Evolutionary conservation across 2,113 vertebrate species (phyloP).

Genomic region (Trogon surrucura): DNA sequence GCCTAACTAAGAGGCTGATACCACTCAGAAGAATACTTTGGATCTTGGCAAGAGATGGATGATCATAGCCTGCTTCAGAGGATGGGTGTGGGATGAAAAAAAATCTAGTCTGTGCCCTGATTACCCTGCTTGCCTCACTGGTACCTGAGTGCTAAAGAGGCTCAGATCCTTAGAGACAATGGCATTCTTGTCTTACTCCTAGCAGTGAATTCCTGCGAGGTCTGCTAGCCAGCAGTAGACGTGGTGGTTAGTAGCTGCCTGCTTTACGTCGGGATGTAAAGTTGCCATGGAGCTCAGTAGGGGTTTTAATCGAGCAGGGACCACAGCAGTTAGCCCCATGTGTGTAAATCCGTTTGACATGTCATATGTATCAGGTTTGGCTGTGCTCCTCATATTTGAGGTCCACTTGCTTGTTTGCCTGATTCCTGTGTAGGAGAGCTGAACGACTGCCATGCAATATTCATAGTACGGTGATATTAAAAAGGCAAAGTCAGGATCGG

Average conservation of each 20-base stretch:
- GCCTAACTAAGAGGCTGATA: not conserved
- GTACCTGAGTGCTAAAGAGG: not conserved
- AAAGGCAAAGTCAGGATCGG: not conserved
- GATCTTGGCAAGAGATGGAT: not conserved
- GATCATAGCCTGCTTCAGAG: not conserved
- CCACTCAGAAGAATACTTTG: not conserved
- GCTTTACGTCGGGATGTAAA: not conserved
- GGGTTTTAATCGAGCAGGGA: not conserved
- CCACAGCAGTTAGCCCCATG: accelerated
- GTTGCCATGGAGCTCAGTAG: constrained; percentile 5
- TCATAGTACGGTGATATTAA: not conserved
- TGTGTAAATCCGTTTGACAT: not conserved
- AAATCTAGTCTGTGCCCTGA: not conserved
- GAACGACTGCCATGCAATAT: not conserved
- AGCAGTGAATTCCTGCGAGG: not conserved
- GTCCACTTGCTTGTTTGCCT: not conserved
- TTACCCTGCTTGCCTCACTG: not conserved
- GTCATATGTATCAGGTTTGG: not conserved
- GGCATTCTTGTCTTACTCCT: not conserved
- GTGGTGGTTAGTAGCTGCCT: not conserved
- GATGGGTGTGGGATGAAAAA: not conserved
- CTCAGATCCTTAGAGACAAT: not conserved
- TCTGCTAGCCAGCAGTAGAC: not conserved
- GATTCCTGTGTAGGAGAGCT: not conserved
- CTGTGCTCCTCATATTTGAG: not conserved